Percentiles rank a stretch among this genome's conserved stretches.
Conservation (phyloP, 2,797 vertebrate species). For the Scyliorhinus canicula region DNA sequence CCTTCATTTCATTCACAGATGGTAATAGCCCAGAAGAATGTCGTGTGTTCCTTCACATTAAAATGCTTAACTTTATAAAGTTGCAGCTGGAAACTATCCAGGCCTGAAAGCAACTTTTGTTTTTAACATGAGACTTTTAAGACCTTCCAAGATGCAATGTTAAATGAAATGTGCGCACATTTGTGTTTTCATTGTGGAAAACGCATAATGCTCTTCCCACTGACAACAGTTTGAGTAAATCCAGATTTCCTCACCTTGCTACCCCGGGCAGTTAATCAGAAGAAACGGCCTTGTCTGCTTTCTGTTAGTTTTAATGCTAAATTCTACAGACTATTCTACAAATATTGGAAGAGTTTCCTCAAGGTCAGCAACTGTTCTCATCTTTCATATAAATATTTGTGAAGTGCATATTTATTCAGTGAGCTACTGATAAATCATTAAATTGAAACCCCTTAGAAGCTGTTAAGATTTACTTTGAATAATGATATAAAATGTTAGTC, state of each 20-base stretch:
- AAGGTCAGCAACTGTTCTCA: not conserved
- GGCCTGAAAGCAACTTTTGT: not conserved
- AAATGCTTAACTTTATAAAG: conserved; percentile 6
- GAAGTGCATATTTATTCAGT: conserved; percentile 4
- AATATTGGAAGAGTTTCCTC: not conserved
- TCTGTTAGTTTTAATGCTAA: not conserved
- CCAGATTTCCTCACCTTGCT: conserved; percentile 17
- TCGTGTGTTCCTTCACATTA: not conserved
- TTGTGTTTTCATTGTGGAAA: not conserved
- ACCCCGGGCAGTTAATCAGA: not conserved
- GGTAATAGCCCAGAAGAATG: not conserved
- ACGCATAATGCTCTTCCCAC: not conserved
- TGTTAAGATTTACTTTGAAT: not conserved
- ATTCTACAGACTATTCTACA: not conserved
- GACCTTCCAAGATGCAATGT: not conserved
- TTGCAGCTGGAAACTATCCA: not conserved
- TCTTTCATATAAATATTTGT: not conserved
- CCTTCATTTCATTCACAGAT: not conserved
- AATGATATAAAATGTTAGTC: not conserved
- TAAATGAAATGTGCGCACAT: not conserved
- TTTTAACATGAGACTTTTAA: not conserved
- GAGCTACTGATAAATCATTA: not conserved
- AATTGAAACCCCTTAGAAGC: not conserved
- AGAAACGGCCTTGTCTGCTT: not conserved
- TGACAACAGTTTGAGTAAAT: not conserved